Evolutionary conservation across 2,113 vertebrate genomes (phyloP), one percentile per base, ranked within the genome.

Genomic region (Microtus pennsylvanicus): DNA sequence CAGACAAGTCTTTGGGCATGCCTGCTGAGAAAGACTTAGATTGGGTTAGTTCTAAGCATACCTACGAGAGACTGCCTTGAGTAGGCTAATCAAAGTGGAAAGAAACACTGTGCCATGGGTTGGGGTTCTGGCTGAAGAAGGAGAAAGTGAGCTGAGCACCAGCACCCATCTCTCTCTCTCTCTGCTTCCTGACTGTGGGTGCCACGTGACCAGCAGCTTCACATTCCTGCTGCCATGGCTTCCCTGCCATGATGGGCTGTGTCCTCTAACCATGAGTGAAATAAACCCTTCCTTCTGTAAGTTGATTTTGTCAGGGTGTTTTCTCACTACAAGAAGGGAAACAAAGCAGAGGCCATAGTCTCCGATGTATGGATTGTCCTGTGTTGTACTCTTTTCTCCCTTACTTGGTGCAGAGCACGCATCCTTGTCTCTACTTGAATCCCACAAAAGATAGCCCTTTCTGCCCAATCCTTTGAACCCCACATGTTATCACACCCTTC

Each of bases 401-500:
- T 52, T n/a, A 1, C 52, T 38, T 58, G 26, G 14, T 0, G 13
- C n/a, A 45, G 13, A 21, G 9, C 13, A 7, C 35, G 72, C 61
- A 52, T 86, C 7, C 26, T 12, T 35, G 45, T 55, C 26, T 28
- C 38, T 3, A 47, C 77, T 76, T 21, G 63, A 78, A 58, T 45
- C 3, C 4, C 24, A 28, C n/a, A 47, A 33, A 33, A 50, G n/a
- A 38, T 13, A 26, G 8, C 21, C 63, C 74, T 87, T 74, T 38
- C 69, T 61, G 14, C 38, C 89, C 16, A 6, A 26, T 10, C 63
- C 72, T 90, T 81, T 33, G 58, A 96, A 61, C 12, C 22, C 21
- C 19, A 38, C 22, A 26, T 5, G 5, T 38, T 17, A 12, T 0
- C 6, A 74, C 21, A 11, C 0, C 38, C 28, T 38, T 47, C 0